Evolutionary conservation across 2,888 invertebrate genomes (phyloP), one percentile per base, ranked within the genome.

Genomic region (Orchestes rusci): DNA sequence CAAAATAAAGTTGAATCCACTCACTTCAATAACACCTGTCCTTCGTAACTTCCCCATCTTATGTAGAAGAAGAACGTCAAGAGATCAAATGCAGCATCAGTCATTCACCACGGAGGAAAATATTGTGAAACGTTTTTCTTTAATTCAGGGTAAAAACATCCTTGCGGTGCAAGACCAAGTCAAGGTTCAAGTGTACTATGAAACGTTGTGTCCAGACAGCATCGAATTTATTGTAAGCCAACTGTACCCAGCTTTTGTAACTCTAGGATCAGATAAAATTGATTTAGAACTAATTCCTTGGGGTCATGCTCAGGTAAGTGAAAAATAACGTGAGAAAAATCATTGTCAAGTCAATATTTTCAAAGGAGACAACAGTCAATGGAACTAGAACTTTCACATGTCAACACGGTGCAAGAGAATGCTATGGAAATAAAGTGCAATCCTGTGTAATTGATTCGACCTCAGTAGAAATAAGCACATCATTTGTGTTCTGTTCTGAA

Each of bases 131-230:
- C n/a, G n/a, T n/a, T n/a, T n/a, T n/a, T n/a, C n/a, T n/a, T n/a
- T n/a, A n/a, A n/a, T n/a, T n/a, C 5, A 45, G 45, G 45, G 30
- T 8, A 45, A 45, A 35, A 45, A 12, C 12, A 18, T 45, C 13
- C 7, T 5, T 17, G 32, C 23, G 3, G 27, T 31, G 10, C 16
- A 45, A 29, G 39, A 37, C 16, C n/a, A n/a, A n/a, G 48, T 67
- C n/a, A 56, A 59, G 4, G 68, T 76, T 2, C 65, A 67, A 1
- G 63, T 77, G n/a, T 76, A 71, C 57, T 77, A 76, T 55, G 77
- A 76, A 59, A 63, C 73, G 1, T 59, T 75, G 13, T 76, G 76
- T 53, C 69, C 71, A 1, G 74, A 75, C 57, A 75, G 75, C 50
- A 65, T 65, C 3, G 50, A 54, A 15, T 76, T 74, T 53, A 65